Conservation (phyloP, 2,888 invertebrate genomes). For the Xestia c-nigrum region DNA sequence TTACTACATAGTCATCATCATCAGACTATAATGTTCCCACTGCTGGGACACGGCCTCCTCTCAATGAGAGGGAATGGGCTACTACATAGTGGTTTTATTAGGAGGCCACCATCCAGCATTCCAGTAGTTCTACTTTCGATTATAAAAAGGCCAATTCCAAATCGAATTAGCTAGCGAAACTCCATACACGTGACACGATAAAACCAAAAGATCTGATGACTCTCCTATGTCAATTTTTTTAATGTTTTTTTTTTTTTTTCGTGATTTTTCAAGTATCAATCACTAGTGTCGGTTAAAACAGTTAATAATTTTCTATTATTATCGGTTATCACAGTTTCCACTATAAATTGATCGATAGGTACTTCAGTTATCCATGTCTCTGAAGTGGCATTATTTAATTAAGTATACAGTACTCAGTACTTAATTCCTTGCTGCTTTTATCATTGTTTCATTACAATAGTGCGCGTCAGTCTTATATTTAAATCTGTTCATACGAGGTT, state of each 20-base stretch:
- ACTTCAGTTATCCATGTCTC: background rate
- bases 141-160: background rate
- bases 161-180: background rate
- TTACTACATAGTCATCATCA: too few species aligned
- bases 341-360: background rate
- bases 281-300: background rate
- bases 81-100: too few species aligned
- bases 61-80: too few species aligned
- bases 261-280: background rate
- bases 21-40: too few species aligned
- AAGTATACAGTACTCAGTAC: too few species aligned
- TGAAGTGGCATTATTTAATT: background rate
- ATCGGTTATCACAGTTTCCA: conserved; percentile 1
- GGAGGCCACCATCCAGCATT: background rate
- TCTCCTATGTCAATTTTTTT: background rate
- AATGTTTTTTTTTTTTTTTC: too few species aligned
- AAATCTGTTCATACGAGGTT: background rate
- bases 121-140: background rate
- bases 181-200: background rate
- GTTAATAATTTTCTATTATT: background rate
- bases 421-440: background rate
- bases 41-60: too few species aligned
- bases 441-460: background rate
- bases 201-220: background rate
- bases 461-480: background rate